Percentiles rank a stretch among this genome's conserved stretches.
Conservation (phyloP, 2,888 invertebrate genomes). For the Caenorhabditis macrosperma region DNA sequence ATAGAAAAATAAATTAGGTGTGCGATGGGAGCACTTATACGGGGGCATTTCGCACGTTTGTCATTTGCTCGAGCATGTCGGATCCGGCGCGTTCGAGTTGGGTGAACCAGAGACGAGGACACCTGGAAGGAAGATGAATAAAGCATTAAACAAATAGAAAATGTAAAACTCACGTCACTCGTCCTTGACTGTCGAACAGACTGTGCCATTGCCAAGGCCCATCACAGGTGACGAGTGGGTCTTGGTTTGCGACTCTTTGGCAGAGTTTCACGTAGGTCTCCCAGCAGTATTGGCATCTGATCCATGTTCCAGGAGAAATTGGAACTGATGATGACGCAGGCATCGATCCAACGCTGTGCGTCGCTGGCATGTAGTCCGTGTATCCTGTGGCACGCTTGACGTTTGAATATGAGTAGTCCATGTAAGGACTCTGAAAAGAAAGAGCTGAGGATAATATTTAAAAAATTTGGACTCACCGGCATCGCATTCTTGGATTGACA, state of each 20-base stretch:
- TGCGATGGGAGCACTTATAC: slow-evolving; percentile 1
- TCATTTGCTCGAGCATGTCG: slow-evolving; percentile 45
- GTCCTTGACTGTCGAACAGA: slow-evolving; percentile 35
- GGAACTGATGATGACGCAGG: slow-evolving; percentile 16
- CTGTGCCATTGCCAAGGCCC: slow-evolving; percentile 59
- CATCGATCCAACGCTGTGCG: neutral
- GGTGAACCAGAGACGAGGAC: slow-evolving; percentile 56
- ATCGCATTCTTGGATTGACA: neutral
- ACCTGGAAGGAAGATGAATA: slow-evolving; percentile 32
- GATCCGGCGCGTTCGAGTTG: slow-evolving; percentile 48
- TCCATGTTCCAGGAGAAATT: slow-evolving; percentile 4
- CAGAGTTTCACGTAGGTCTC: slow-evolving; percentile 48
- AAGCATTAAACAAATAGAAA: neutral
- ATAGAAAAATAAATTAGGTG: neutral
- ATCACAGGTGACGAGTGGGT: slow-evolving; percentile 17
- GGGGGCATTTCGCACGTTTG: slow-evolving; percentile 6
- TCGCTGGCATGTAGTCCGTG: slow-evolving; percentile 40
- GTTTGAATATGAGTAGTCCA: slow-evolving; percentile 34
- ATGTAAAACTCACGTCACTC: slow-evolving; percentile 37
- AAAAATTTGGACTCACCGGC: slow-evolving; percentile 12
- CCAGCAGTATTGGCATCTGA: slow-evolving; percentile 47
- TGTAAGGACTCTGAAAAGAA: slow-evolving; percentile 6
- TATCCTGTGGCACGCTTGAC: slow-evolving; percentile 31
- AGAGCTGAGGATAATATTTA: neutral
- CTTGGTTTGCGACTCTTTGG: slow-evolving; percentile 22